phyloP scores from a whole-genome alignment of 2,113 vertebrate genomes.

The Notiomystis cincta region DNA sequence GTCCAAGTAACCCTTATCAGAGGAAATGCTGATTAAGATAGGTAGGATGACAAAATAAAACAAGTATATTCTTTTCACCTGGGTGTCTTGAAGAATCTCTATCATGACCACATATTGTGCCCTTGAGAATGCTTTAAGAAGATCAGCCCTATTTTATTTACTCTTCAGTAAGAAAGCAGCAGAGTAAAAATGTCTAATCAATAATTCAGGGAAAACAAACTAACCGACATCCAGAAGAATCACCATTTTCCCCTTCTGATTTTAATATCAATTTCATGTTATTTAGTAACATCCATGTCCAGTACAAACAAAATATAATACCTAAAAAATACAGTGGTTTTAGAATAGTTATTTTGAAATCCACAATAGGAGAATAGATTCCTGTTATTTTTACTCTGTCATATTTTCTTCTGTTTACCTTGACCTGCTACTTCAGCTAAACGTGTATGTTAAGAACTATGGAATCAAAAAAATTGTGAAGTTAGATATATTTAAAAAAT shows the following conservation, averaged over 20 bases:
- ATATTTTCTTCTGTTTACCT: background rate
- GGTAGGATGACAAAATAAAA: background rate
- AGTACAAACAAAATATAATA: background rate
- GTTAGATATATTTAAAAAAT: background rate
- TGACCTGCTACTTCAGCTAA: background rate
- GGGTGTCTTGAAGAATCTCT: background rate
- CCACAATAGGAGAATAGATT: background rate
- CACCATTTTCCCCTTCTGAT: background rate
- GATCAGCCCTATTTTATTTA: background rate
- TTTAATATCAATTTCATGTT: background rate
- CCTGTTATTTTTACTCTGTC: background rate
- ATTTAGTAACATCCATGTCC: background rate
- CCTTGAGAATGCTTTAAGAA: background rate
- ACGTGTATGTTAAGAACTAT: background rate
- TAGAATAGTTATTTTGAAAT: background rate
- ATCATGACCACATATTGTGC: background rate
- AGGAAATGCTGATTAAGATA: background rate
- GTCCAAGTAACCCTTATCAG: background rate
- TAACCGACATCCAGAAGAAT: background rate
- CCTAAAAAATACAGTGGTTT: background rate
- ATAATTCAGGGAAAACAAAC: background rate
- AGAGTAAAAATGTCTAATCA: background rate
- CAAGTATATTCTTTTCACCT: background rate
- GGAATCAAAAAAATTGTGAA: background rate
- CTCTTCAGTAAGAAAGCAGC: background rate